Percentiles rank a stretch among this genome's conserved stretches.
These are phyloP conservation scores for Hedychridium roseum DNA, from an alignment of 2,888 invertebrate species.

Conservation along the genomic window DNA sequence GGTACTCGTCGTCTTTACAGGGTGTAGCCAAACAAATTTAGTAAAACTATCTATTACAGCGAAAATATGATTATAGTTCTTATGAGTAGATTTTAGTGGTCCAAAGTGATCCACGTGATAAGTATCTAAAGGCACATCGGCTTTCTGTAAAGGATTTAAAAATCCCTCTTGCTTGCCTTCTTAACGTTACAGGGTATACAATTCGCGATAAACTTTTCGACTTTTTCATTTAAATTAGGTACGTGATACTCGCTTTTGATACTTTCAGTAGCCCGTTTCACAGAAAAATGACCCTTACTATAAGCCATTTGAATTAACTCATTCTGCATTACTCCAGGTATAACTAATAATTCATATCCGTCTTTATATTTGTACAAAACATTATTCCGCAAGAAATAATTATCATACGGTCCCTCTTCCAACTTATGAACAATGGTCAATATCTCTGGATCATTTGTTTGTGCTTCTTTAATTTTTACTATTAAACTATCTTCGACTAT, in stretches of 20 bases:
- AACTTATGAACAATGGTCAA: not conserved
- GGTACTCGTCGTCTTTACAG: slow-evolving; percentile 6
- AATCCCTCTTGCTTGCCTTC: slow-evolving; percentile 41
- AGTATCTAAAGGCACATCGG: not conserved
- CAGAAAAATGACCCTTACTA: slow-evolving; percentile 48
- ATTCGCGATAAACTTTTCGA: slow-evolving; percentile 12
- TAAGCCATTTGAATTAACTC: slow-evolving; percentile 52
- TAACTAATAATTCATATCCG: slow-evolving; percentile 33
- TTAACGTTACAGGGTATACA: slow-evolving; percentile 27
- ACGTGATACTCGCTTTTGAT: slow-evolving; percentile 42
- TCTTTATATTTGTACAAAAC: not conserved
- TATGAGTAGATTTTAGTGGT: slow-evolving; percentile 43
- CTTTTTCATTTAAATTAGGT: slow-evolving; percentile 11
- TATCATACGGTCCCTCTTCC: not conserved
- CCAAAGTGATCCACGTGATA: slow-evolving; percentile 15
- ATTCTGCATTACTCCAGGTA: slow-evolving; percentile 48
- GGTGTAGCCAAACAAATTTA: slow-evolving; percentile 13
- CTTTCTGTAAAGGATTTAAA: not conserved
- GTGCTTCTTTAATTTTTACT: slow-evolving; percentile 1
- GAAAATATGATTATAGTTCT: not conserved
- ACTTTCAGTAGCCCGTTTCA: slow-evolving; percentile 37
- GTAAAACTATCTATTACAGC: too few species aligned
- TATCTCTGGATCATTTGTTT: slow-evolving; percentile 5
- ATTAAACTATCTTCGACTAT: slow-evolving; percentile 1
- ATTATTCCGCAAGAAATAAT: not conserved